A percentile compares a stretch with the other conserved stretches of the same genome.
Evolutionary conservation across 1,140 invertebrate species (phyloP).

Genomic region (Andrena cerasifolii): DNA sequence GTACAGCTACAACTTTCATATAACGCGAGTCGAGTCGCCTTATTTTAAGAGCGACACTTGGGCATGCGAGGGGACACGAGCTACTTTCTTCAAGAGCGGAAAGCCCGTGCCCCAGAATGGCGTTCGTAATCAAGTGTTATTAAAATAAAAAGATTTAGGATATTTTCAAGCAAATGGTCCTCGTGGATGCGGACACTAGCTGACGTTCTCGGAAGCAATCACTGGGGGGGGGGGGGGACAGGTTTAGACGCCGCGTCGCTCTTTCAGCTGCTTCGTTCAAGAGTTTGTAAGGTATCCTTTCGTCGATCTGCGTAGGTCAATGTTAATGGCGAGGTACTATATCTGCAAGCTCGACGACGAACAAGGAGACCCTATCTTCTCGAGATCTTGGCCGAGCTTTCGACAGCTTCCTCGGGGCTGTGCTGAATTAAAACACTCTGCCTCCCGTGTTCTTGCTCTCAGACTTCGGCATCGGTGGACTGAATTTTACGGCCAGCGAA

Average conservation of each 20-base stretch:
- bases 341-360: no score
- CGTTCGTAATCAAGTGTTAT: no score
- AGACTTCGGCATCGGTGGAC: background rate
- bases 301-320: background rate
- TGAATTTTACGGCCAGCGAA: conserved; percentile 36
- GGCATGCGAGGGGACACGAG: background rate
- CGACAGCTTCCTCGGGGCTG: no score
- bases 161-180: no score
- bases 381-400: background rate
- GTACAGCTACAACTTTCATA: background rate
- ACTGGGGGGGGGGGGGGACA: no score
- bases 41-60: conserved; percentile 3
- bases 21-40: background rate
- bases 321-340: no score
- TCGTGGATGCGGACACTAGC: no score
- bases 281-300: background rate
- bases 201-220: conserved; percentile 24
- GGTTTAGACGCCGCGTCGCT: background rate
- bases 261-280: background rate
- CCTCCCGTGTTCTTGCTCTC: background rate
- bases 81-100: background rate
- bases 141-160: no score
- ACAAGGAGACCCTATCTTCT: background rate
- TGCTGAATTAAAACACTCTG: background rate
- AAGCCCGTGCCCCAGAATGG: no score